Percentiles rank a stretch among this genome's conserved stretches.
phyloP scores from a whole-genome alignment of 2,797 vertebrate genomes.

The Emydoidea blandingii region DNA sequence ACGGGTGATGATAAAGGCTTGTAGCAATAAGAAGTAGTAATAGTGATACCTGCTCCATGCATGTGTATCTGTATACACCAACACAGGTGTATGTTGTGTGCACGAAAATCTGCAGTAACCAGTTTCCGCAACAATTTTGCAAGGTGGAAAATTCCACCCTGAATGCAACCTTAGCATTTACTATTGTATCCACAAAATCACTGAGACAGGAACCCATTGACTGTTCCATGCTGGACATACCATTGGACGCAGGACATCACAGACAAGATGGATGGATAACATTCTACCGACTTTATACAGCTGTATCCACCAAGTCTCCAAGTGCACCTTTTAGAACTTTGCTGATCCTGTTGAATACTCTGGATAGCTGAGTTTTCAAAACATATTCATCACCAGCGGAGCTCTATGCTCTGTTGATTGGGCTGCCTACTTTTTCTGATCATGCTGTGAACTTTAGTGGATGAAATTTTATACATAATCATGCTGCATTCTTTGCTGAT shows the following conservation, averaged over 20 bases:
- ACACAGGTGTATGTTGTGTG: background rate
- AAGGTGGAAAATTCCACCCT: conserved; percentile 1
- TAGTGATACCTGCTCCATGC: background rate
- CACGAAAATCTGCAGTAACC: background rate
- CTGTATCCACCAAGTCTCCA: conserved; percentile 35
- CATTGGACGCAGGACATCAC: background rate
- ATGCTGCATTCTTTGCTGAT: conserved; percentile 77
- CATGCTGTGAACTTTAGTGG: conserved; percentile 74
- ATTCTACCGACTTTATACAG: conserved; percentile 5
- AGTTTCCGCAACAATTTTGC: conserved; percentile 32
- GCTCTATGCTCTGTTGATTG: conserved; percentile 50
- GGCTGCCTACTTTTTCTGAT: conserved; percentile 68
- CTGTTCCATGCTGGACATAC: background rate
- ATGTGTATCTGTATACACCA: background rate
- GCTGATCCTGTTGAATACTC: conserved; percentile 45
- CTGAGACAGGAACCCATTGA: background rate
- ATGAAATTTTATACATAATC: conserved; percentile 80
- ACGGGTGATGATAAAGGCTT: background rate
- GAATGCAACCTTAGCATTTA: background rate
- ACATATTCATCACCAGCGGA: conserved; percentile 63
- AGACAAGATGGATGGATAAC: background rate
- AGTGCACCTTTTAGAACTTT: conserved; percentile 57
- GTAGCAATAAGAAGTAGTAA: background rate
- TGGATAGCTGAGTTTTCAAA: conserved; percentile 72
- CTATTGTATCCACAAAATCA: too few species aligned